phyloP scores from a whole-genome alignment of 2,797 vertebrate species.

The Myotis myotis region DNA sequence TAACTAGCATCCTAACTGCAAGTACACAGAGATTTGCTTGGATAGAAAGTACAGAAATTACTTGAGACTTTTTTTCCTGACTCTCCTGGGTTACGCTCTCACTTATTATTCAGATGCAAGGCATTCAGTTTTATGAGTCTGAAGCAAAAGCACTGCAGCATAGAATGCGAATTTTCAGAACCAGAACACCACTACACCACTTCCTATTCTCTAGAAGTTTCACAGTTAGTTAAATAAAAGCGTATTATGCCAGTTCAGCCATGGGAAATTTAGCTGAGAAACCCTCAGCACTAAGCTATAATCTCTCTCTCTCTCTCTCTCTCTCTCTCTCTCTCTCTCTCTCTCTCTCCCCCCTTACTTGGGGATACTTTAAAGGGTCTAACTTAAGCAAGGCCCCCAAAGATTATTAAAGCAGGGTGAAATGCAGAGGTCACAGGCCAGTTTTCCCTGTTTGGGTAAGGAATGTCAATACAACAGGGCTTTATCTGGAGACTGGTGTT shows the following conservation, averaged over 20 bases:
- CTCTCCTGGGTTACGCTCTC: neutral
- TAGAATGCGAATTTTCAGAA: neutral
- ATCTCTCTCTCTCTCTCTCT: neutral
- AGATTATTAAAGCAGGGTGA: neutral
- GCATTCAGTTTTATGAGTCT: conserved; percentile 9
- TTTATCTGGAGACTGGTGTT: neutral
- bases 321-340: neutral
- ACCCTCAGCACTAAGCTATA: neutral
- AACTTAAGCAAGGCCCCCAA: conserved; percentile 21
- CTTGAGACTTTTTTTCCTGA: neutral
- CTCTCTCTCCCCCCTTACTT: neutral
- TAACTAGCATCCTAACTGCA: neutral
- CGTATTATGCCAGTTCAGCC: neutral
- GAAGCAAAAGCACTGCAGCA: neutral
- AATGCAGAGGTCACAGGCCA: conserved; percentile 1
- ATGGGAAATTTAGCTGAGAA: neutral
- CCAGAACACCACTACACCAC: neutral
- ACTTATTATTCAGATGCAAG: neutral
- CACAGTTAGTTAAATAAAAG: conserved; percentile 61
- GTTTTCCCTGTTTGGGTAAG: neutral
- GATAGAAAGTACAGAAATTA: conserved; percentile 25
- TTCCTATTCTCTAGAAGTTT: conserved; percentile 22
- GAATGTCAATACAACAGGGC: neutral
- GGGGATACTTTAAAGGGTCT: neutral
- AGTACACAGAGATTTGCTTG: conserved; percentile 7